Base-by-base conservation (phyloP, 1,140 invertebrate species). In the Colletes gigas region DNA sequence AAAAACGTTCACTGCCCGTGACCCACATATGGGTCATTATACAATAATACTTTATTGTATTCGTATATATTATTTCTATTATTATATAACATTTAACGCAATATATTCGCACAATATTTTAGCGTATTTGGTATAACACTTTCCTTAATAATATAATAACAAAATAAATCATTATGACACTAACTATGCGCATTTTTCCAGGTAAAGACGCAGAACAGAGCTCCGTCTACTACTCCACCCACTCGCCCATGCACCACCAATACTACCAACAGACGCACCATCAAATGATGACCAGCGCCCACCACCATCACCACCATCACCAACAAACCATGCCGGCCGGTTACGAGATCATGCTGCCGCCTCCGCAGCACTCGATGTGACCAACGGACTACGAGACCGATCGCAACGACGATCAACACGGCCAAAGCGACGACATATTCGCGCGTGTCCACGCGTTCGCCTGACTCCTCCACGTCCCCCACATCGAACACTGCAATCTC, bases 181-280 rank as follows among this genome's bases (percentile, higher is more conserved):
- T 30, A 30, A 30, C 30, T 30, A 30, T 30, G 30, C 19, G 3
- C 15, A 8, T 39, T 0, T 14, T 82, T 72, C 19, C 44, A 93
- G 92, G 88, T 8, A 93, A 93, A 88, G 92, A 93, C 57, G 73
- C 91, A 19, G 92, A 93, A 30, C 93, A 92, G 68, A 90, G 72
- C n/a, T 71, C 91, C 19, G 88, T 93, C 8, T 93, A 93, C 39
- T 93, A 93, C 60, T 88, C 92, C 19, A 89, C 89, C 47, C 93
- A 93, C 62, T 85, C 91, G n/a, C 91, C 91, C 66, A 91, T 93
- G 84, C 92, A 93, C 63, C 91, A 92, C 83, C 93, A 93, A 81
- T 93, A 93, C 86, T 93, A 93, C 67, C 90, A 92, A 52, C 93
- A 91, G 54, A 91, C 81, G 8, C 92, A 93, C 83, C 93, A 93